phyloP scores from a whole-genome alignment of 2,113 vertebrate species.

The Bolborhynchus lineola region DNA sequence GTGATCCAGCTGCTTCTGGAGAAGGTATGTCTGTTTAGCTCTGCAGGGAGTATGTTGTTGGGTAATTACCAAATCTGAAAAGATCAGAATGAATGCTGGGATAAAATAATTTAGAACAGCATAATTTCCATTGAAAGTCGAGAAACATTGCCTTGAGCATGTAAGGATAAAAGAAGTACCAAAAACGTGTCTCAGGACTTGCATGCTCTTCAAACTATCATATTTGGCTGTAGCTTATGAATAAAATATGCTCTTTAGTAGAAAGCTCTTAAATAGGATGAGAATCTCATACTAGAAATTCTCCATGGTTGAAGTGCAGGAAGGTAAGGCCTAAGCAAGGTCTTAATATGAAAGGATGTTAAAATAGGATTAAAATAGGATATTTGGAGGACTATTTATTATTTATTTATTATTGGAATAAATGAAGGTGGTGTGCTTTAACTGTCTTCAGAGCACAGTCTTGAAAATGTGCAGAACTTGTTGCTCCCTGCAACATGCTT shows the following conservation, averaged over 20 bases:
- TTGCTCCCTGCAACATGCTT: neutral
- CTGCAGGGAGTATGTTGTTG: neutral
- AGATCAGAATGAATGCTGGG: constrained; percentile 13
- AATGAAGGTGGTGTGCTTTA: neutral
- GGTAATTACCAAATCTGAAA: constrained; percentile 38
- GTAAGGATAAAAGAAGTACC: constrained; percentile 15
- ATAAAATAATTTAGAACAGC: constrained; percentile 54
- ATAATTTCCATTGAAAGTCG: constrained; percentile 32
- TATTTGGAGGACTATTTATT: neutral
- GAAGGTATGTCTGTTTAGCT: neutral
- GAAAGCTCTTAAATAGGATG: neutral
- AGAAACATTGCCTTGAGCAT: constrained; percentile 35
- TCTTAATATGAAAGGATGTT: too few species aligned
- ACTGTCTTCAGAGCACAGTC: neutral
- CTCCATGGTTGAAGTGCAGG: neutral
- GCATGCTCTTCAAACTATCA: neutral
- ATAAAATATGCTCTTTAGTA: neutral
- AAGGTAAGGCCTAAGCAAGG: neutral
- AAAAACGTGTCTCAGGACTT: neutral
- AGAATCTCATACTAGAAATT: neutral
- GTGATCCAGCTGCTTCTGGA: neutral
- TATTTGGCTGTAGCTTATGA: neutral
- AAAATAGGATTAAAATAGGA: neutral
- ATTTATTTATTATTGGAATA: too few species aligned
- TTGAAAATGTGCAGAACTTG: neutral